Evolutionary conservation across 2,797 vertebrate genomes (phyloP).

Genomic region (Taenioides sp.): DNA sequence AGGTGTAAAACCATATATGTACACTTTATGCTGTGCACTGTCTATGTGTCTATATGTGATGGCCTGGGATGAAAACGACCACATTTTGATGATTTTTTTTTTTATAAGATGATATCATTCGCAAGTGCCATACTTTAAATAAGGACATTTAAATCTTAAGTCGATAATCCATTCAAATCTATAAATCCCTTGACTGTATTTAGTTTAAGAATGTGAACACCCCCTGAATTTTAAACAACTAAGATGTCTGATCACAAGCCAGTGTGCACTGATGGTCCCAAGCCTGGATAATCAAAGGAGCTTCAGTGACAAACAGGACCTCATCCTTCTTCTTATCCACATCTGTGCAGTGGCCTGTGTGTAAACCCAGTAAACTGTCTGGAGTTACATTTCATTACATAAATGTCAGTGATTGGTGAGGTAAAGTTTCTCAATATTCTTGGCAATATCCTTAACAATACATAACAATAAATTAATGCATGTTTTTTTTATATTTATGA

Average conservation of each 20-base stretch:
- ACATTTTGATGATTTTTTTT: not conserved
- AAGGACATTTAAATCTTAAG: constrained; percentile 22
- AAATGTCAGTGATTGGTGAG: not conserved
- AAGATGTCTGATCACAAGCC: not conserved
- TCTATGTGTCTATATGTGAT: constrained; percentile 19
- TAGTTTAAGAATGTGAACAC: not conserved
- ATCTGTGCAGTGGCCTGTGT: no score
- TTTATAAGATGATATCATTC: not conserved
- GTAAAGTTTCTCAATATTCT: not conserved
- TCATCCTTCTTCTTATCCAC: no score
- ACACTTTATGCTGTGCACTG: constrained; percentile 6
- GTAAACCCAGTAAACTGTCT: not conserved
- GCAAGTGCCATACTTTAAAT: not conserved
- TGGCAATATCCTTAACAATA: not conserved
- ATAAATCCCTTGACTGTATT: constrained; percentile 1
- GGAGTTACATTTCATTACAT: not conserved
- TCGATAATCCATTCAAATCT: constrained; percentile 20
- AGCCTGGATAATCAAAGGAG: no score
- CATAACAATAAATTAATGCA: no score
- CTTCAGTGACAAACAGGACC: no score
- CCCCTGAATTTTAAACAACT: not conserved
- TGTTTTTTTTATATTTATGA: no score
- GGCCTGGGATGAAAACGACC: not conserved
- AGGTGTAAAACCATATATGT: constrained; percentile 27
- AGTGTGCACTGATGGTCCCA: no score